phyloP scores from a whole-genome alignment of 2,113 vertebrate species.

The Trachemys scripta region DNA sequence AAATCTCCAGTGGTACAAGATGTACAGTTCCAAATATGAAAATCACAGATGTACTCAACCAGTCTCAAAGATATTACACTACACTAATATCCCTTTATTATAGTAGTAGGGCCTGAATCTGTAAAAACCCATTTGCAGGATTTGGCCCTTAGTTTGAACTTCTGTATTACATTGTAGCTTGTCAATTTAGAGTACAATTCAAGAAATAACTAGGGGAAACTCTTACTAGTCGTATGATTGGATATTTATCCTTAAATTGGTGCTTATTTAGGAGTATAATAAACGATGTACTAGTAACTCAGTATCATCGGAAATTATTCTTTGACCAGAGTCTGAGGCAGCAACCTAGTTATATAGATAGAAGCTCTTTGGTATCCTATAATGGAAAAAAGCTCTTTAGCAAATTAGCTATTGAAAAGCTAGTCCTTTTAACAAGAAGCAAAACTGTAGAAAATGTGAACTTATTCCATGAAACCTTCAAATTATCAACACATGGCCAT shows the following conservation, averaged over 20 bases:
- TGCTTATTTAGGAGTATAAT: not conserved
- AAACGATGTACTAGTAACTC: not conserved
- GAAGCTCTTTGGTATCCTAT: not conserved
- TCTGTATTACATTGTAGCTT: not conserved
- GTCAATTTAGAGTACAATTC: not conserved
- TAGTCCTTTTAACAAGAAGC: accelerated
- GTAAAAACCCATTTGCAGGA: not conserved
- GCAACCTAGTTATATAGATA: not conserved
- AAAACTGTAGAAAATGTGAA: not conserved
- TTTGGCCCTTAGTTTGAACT: accelerated
- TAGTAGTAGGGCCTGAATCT: not conserved
- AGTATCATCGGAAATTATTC: not conserved
- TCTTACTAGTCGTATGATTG: not conserved
- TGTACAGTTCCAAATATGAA: not conserved
- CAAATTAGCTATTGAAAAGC: not conserved
- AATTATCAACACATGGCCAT: not conserved
- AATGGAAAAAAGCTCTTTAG: not conserved
- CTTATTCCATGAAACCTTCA: not conserved
- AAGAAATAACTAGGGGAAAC: not conserved
- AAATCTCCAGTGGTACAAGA: not conserved
- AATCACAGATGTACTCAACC: not conserved
- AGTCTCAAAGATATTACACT: not conserved
- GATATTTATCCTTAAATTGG: not conserved
- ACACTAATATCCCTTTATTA: not conserved
- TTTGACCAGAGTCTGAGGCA: not conserved